Evolutionary conservation across 2,113 vertebrate species (phyloP).

Genomic region (Pelvicachromis taeniatus): DNA sequence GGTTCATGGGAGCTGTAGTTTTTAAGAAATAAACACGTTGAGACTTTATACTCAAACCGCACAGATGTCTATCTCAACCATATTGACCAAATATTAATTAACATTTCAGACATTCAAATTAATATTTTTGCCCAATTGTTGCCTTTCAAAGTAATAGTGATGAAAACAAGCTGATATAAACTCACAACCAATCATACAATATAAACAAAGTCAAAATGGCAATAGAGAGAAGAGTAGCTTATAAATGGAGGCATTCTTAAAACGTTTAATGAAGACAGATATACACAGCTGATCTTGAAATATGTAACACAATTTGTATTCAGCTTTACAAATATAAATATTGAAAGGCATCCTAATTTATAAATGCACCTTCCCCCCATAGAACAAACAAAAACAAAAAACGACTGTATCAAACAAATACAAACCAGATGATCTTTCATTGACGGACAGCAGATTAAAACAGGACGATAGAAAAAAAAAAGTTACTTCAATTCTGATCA

Average conservation of each 20-base stretch:
- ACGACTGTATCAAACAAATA: neutral
- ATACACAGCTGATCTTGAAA: neutral
- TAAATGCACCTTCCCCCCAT: neutral
- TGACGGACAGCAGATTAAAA: neutral
- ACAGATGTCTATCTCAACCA: neutral
- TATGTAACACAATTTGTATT: neutral
- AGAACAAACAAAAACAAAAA: fast-evolving
- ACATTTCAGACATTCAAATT: neutral
- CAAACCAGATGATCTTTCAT: neutral
- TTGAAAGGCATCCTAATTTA: neutral
- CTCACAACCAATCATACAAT: neutral
- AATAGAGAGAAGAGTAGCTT: neutral
- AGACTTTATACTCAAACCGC: neutral
- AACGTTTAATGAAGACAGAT: conserved; percentile 11
- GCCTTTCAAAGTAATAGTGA: neutral
- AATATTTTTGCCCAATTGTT: neutral
- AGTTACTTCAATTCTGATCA: neutral
- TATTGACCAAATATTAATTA: neutral
- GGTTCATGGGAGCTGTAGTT: neutral
- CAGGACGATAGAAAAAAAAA: neutral
- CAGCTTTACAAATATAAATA: neutral
- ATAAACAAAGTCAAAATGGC: neutral
- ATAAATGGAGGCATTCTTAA: neutral
- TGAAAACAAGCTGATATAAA: neutral
- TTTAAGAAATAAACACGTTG: neutral